Base-by-base conservation (phyloP, 2,888 invertebrate genomes). In the Bellardia bayeri region DNA sequence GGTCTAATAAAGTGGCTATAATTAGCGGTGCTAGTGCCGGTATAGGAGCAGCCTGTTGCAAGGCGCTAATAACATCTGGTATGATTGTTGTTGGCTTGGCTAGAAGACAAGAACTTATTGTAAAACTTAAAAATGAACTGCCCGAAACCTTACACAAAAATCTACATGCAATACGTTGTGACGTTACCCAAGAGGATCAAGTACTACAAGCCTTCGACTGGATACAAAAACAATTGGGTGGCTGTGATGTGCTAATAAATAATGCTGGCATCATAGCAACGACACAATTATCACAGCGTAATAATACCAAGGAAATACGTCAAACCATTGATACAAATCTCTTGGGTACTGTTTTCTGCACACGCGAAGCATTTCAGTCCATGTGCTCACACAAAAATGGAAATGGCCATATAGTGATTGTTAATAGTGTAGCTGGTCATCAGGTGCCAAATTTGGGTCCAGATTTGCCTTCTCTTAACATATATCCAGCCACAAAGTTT, bases 21-120 rank as follows among this genome's bases (percentile, higher is more conserved):
- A 95, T 96, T 68, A 96, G 95, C 4, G 96, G 96, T 61, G 95
- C 95, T 23, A 96, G 96, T 91, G 93, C 94, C 0, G 96, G 96
- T 6, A 96, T 96, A 78, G 96, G 95, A 13, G 94, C 94, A 2
- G 94, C 94, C 11, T 94, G 94, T 83, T 93, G 93, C 0, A 91
- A 92, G 51, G 92, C 94, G 11, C 90, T 95, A 51, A 94, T 94
- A 4, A 90, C 92, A 76, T 93, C 94, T 45, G 96, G 95, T 3
- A 90, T 96, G 90, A 93, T 94, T 74, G 95, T 96, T 2, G 94
- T 95, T 0, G 95, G 95, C 0, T 92, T 95, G 89, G 95, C 95
- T 0, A 92, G 95, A 71, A 94, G 95, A 71, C 91, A 94, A 23
- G 94, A 95, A 37, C 91, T 91, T 5, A 83, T 94, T 3, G 88